A percentile compares a stretch with the other conserved stretches of the same genome.
phyloP scores from a whole-genome alignment of 2,797 vertebrate species.

The Rhynchotus rufescens region DNA sequence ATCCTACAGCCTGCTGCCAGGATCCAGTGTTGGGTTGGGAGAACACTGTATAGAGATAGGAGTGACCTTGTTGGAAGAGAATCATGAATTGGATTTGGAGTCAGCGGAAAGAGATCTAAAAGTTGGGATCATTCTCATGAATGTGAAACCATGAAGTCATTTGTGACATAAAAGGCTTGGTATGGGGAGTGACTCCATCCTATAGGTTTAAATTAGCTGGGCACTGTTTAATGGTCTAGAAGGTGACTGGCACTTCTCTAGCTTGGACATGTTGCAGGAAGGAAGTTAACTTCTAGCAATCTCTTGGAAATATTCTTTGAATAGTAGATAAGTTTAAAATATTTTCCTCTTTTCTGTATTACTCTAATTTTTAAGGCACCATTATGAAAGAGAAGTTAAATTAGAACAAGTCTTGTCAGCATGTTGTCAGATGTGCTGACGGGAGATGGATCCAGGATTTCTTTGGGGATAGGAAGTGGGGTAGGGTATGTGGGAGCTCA shows the following conservation, averaged over 20 bases:
- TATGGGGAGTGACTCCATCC: neutral
- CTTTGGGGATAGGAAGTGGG: neutral
- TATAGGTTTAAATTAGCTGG: too few relatives aligned
- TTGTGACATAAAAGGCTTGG: neutral
- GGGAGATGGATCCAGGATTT: too few relatives aligned
- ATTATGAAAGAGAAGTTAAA: neutral
- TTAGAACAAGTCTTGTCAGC: neutral
- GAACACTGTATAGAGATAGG: neutral
- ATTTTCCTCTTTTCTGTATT: neutral
- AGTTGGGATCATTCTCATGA: neutral
- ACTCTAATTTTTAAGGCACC: neutral
- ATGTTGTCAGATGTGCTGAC: neutral
- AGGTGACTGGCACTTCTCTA: neutral
- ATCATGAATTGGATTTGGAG: neutral
- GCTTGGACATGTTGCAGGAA: neutral
- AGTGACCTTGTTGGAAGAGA: neutral
- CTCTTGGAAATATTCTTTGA: neutral
- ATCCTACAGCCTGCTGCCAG: neutral
- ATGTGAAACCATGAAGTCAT: neutral
- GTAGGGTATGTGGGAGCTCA: neutral
- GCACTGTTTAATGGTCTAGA: neutral
- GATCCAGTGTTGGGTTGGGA: neutral
- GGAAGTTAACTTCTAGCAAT: neutral
- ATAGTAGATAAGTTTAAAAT: too few relatives aligned
- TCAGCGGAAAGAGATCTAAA: neutral